Conservation (phyloP, 2,888 invertebrate genomes). For the Tineola bisselliella region DNA sequence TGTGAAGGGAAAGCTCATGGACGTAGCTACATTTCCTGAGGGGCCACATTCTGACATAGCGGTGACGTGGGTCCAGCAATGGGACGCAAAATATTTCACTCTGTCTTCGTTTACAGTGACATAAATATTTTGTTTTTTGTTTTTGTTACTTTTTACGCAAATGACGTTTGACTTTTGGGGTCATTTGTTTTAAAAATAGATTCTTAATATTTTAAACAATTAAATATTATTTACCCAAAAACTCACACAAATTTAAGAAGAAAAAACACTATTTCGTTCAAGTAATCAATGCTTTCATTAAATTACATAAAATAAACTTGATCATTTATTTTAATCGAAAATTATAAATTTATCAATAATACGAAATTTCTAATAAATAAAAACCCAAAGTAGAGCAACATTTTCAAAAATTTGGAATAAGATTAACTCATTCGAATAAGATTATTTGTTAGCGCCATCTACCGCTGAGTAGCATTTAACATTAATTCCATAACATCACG, state of each 20-base stretch:
- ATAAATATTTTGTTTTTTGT: background rate
- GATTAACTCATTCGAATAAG: constrained; percentile 19
- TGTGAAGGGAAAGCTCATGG: background rate
- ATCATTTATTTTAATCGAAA: too few species aligned
- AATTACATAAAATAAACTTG: too few species aligned
- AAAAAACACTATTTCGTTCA: too few species aligned
- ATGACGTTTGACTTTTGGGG: too few species aligned
- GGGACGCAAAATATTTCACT: constrained; percentile 27
- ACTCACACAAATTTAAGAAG: too few species aligned
- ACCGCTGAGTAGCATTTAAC: constrained; percentile 37
- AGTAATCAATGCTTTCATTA: too few species aligned
- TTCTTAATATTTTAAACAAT: background rate
- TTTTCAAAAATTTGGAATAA: constrained; percentile 17
- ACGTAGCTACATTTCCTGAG: background rate
- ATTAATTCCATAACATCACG: background rate
- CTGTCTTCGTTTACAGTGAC: constrained; percentile 1
- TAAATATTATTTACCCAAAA: too few species aligned
- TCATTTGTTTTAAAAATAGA: too few species aligned
- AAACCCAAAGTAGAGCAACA: constrained; percentile 20
- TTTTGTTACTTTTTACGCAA: background rate
- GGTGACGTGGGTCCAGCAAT: constrained; percentile 54
- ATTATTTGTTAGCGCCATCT: constrained; percentile 35
- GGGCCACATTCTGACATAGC: constrained; percentile 34
- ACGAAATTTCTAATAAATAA: background rate
- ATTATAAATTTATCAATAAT: constrained; percentile 3